Conservation (phyloP, 2,888 invertebrate genomes). For the Spodoptera picta region DNA sequence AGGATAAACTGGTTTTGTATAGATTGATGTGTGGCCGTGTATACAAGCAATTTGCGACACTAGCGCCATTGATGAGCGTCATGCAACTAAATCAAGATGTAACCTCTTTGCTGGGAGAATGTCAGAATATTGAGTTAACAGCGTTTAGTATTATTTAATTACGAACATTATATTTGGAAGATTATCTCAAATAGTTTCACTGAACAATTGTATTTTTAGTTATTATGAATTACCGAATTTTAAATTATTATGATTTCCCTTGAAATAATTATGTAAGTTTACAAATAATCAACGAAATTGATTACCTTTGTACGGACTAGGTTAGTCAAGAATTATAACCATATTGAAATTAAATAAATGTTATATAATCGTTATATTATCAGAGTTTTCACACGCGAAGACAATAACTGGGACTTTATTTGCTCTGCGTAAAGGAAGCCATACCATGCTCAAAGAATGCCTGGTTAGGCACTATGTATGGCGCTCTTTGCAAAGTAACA, state of each 20-base stretch:
- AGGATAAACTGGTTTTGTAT: too few relatives aligned
- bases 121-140: conserved; percentile 8
- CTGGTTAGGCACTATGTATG: conserved; percentile 15
- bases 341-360: conserved; percentile 29
- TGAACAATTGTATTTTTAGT: conserved; percentile 23
- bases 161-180: conserved; percentile 32
- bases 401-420: conserved; percentile 40
- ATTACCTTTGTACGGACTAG: conserved; percentile 34
- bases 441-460: conserved; percentile 29
- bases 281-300: conserved; percentile 39
- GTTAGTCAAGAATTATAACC: conserved; percentile 35
- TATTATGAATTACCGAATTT: neutral
- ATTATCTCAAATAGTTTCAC: conserved; percentile 56
- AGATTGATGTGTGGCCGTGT: too few relatives aligned
- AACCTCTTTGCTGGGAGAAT: conserved; percentile 17
- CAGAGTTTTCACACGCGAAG: conserved; percentile 25
- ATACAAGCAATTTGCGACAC: neutral
- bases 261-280: conserved; percentile 18
- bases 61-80: conserved; percentile 22
- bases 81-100: conserved; percentile 25
- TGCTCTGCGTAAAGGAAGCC: conserved; percentile 7
- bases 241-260: conserved; percentile 17
- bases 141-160: conserved; percentile 44
- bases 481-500: conserved; percentile 7
- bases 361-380: conserved; percentile 14